Base-by-base conservation (phyloP, 2,113 vertebrate species). In the Sitta europaea region DNA sequence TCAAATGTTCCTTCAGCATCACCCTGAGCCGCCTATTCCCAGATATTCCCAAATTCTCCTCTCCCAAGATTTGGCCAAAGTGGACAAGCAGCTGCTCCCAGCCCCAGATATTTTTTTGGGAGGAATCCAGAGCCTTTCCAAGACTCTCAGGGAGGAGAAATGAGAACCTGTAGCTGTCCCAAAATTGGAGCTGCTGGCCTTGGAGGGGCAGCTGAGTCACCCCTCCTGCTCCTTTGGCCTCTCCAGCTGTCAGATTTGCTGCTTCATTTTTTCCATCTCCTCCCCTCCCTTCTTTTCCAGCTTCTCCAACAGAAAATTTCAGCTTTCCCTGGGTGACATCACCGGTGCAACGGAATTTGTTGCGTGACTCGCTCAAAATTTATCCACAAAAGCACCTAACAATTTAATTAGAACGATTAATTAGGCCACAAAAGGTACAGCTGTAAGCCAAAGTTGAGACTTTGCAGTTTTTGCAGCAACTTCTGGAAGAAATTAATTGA, bases 221-320 rank as follows among this genome's bases (percentile, higher is more conserved):
- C 42, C 43, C 36, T 94, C 73, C 91, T 91, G 83, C 72, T 94
- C 43, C 85, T 95, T 68, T 35, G 67, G 70, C 36, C 48, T 92
- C 87, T 54, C 77, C 78, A 87, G 95, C 79, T 93, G 88, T 86
- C 47, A 57, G 67, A 96, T 84, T 83, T 70, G 29, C 78, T 90
- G 33, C 63, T 79, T 93, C 54, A 86, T 47, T 93, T 93, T 91
- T 96, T 94, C 90, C 88, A 38, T 93, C 92, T 88, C 90, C 81
- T 93, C 42, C 54, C 53, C 24, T 63, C 8, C 65, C 47, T 85
- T 35, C 43, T 80, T 87, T 73, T 84, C 81, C 86, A 67, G 74
- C 57, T 36, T 74, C n/a, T 55, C 63, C 36, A 8, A 47, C 38
- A 33, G 3, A 12, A 42, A 55, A 94, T 38, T 29, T 31, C 53